Base-by-base conservation (phyloP, 2,113 vertebrate genomes). In the Strix uralensis region DNA sequence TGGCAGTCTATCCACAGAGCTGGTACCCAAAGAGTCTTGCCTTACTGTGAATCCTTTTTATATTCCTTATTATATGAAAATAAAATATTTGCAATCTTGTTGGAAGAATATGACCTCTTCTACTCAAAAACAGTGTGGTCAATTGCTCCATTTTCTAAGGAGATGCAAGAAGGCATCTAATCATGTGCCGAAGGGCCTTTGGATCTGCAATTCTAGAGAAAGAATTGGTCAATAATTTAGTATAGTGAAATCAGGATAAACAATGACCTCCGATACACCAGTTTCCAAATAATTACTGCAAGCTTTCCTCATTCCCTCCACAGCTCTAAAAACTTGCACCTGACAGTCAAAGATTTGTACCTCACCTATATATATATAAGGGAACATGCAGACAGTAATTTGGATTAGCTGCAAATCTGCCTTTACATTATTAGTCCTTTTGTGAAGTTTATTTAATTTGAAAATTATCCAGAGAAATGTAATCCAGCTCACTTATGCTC, bases 391-490 rank as follows among this genome's bases (percentile, higher is more conserved):
- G 57, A 21, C 20, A 87, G 81, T 70, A 63, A 79, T 86, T 92
- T 57, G n/a, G 18, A 77, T 73, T 89, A 94, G 34, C 44, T 58
- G 9, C 12, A 87, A 75, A 89, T 82, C 40, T 86, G 27, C 36
- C 44, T 74, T 34, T 40, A 55, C 11, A 3, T 52, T 40, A 2
- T 25, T 22, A 21, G 19, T 72, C 18, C 11, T 85, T 90, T 78
- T 66, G 38, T 92, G 73, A 73, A 90, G 79, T 89, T 88, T 77
- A 80, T 79, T 90, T 90, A 38, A 86, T 77, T 83, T 73, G 32
- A 79, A 94, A 91, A 87, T 80, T 88, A 87, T 66, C 58, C 57
- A 70, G n/a, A 87, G 55, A 92, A 92, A 91, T 66, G 22, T 75
- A 89, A 90, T 57, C 73, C 74, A 91, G 34, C 32, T 87, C 58